A percentile compares a stretch with the other conserved stretches of the same genome.
Conservation (phyloP, 2,113 vertebrate species). For the Phrynosoma blainvillii region DNA sequence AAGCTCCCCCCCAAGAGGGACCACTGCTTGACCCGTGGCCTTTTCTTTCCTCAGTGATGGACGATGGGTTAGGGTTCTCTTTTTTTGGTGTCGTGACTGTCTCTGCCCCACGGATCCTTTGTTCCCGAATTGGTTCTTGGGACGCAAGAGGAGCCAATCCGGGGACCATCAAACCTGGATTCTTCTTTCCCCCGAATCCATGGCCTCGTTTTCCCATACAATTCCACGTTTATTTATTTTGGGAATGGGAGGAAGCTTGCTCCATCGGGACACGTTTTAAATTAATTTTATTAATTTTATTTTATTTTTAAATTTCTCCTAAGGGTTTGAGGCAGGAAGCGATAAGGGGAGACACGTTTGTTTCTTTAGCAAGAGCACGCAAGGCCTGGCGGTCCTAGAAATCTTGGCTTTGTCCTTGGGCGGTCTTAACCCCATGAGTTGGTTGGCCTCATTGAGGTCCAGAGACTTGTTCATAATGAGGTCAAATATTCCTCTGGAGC, state of each 20-base stretch:
- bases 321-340: background rate
- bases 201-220: no score
- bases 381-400: no score
- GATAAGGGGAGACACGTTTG: background rate
- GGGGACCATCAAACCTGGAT: no score
- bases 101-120: background rate
- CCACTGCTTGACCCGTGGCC: background rate
- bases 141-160: constrained; percentile 5
- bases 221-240: constrained; percentile 75
- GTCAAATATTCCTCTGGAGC: background rate
- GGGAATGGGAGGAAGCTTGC: constrained; percentile 15
- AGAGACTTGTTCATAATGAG: background rate
- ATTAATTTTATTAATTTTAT: background rate
- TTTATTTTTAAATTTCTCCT: background rate
- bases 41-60: background rate
- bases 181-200: no score
- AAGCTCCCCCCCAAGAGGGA: background rate
- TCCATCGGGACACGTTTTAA: constrained; percentile 13
- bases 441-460: background rate
- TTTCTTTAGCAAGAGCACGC: background rate
- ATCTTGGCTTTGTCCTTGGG: background rate
- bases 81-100: no score
- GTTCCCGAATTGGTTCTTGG: background rate
- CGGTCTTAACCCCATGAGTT: background rate
- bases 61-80: background rate